These are phyloP conservation scores for Raillietiella orientalis DNA, from an alignment of 2,888 invertebrate species.

Conservation along the genomic window DNA sequence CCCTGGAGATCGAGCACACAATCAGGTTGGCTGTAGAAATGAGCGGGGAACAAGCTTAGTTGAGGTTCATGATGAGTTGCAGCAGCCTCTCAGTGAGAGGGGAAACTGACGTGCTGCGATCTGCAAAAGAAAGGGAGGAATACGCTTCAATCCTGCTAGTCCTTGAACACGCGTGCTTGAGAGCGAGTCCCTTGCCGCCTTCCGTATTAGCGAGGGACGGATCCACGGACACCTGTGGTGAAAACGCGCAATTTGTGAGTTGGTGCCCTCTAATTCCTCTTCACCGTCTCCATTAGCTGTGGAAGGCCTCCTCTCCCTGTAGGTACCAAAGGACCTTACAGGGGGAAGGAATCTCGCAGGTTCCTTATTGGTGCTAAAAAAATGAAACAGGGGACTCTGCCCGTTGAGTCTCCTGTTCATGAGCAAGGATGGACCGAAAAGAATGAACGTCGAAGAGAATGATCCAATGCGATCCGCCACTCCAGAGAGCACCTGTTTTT, in stretches of 20 bases:
- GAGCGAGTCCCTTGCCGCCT: conserved; percentile 6
- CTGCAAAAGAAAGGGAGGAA: conserved; percentile 29
- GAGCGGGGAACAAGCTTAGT: conserved; percentile 11
- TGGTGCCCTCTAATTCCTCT: conserved; percentile 1
- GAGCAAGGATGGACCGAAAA: too few relatives aligned
- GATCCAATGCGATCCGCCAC: too few relatives aligned
- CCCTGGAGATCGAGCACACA: conserved; percentile 49
- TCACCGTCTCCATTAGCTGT: background rate
- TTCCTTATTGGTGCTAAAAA: conserved; percentile 36
- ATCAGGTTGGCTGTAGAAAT: conserved; percentile 40
- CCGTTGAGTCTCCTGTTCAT: conserved; percentile 41
- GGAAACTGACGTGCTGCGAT: conserved; percentile 29
- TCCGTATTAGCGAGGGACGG: conserved; percentile 52
- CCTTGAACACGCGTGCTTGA: background rate
- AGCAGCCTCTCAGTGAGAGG: conserved; percentile 27
- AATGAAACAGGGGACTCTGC: conserved; percentile 30
- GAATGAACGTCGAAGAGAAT: too few relatives aligned
- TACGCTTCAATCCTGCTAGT: conserved; percentile 29
- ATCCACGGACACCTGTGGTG: conserved; percentile 46
- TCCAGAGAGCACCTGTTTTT: too few relatives aligned
- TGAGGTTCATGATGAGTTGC: conserved; percentile 10
- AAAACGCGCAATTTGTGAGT: conserved; percentile 38
- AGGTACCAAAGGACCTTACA: background rate
- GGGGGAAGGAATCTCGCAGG: conserved; percentile 33
- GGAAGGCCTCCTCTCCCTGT: too few relatives aligned